Evolutionary conservation across 2,797 vertebrate genomes (phyloP).

Genomic region (Amniataba percoides): DNA sequence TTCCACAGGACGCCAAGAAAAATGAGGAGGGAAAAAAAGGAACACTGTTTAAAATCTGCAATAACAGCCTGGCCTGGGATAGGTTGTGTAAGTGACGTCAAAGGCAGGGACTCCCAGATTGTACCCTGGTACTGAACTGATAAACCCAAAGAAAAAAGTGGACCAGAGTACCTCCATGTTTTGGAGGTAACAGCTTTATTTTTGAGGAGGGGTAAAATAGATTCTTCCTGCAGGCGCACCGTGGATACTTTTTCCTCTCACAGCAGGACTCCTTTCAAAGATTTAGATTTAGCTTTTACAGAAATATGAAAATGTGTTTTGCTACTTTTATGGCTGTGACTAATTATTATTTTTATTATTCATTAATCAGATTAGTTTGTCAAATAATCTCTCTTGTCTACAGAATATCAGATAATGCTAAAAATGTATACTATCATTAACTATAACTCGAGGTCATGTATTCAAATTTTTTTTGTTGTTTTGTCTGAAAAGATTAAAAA

Average conservation of each 20-base stretch:
- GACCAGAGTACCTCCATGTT: neutral
- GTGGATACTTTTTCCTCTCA: neutral
- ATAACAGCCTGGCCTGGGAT: conserved; percentile 65
- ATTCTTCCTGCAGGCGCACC: neutral
- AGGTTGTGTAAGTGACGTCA: conserved; percentile 77
- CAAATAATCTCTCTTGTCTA: neutral
- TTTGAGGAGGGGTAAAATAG: neutral
- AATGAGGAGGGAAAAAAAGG: conserved; percentile 13
- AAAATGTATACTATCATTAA: neutral
- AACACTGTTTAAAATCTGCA: conserved; percentile 52
- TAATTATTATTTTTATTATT: neutral
- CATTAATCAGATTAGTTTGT: neutral
- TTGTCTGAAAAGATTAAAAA: neutral
- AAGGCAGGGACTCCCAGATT: conserved; percentile 80
- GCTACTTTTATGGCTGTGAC: neutral
- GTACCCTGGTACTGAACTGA: conserved; percentile 22
- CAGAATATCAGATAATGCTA: neutral
- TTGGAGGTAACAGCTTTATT: neutral
- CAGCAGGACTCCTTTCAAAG: neutral
- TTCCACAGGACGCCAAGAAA: conserved; percentile 87
- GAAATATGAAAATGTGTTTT: neutral
- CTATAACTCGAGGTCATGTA: neutral
- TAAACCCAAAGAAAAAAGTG: conserved; percentile 10
- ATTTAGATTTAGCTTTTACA: neutral
- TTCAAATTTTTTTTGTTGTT: neutral